Conservation (phyloP, 2,113 vertebrate species). For the Arvicanthis niloticus region DNA sequence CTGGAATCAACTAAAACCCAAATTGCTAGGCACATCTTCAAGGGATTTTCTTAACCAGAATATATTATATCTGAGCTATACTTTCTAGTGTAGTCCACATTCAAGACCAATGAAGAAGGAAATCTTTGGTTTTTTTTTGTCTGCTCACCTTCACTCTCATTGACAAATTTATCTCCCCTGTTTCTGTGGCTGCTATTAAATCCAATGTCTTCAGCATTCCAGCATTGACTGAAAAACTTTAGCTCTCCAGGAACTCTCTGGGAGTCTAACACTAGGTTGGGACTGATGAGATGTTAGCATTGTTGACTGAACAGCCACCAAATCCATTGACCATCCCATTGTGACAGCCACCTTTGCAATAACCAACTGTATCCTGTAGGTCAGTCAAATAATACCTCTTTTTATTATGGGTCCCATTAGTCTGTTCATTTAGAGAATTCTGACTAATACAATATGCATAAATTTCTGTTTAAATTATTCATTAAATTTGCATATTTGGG, state of each 20-base stretch:
- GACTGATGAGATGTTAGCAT: not conserved
- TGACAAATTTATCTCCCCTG: not conserved
- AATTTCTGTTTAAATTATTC: not conserved
- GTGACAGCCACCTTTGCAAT: not conserved
- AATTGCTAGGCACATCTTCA: not conserved
- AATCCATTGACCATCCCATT: not conserved
- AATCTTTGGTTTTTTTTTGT: not conserved
- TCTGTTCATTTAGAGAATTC: not conserved
- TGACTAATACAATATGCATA: not conserved
- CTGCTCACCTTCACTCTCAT: not conserved
- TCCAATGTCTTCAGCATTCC: not conserved
- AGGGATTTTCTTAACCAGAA: not conserved
- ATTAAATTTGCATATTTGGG: constrained; percentile 49
- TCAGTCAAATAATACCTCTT: not conserved
- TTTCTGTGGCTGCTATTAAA: not conserved
- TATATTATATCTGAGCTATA: not conserved
- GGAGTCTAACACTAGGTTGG: not conserved
- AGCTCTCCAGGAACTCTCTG: not conserved
- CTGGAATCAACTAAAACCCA: not conserved
- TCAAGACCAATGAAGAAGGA: not conserved
- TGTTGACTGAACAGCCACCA: not conserved
- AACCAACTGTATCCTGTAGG: not conserved
- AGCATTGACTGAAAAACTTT: not conserved
- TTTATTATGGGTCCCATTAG: not conserved
- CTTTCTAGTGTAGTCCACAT: not conserved